Base-by-base conservation (phyloP, 2,797 vertebrate species). In the Onychomys torridus region DNA sequence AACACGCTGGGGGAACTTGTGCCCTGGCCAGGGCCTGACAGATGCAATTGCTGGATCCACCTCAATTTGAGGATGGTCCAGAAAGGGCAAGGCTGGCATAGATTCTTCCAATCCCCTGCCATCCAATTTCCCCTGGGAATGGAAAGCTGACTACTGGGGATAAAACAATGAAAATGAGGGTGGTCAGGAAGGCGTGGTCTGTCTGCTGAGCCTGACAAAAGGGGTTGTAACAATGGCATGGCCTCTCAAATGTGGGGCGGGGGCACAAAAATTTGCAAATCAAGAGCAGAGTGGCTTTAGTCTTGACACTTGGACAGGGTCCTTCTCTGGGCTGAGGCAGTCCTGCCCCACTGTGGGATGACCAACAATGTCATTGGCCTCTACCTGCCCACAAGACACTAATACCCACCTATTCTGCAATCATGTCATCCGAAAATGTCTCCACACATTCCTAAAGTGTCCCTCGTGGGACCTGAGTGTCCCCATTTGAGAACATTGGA, bases 31-130 rank as follows among this genome's bases (percentile, higher is more conserved):
- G 94, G 82, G 93, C 95, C 94, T 3, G 7, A 85, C 97, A 97
- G 96, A 97, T 96, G 95, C 95, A 90, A 92, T 73, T 94, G 84
- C 93, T 97, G 97, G 96, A 96, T 67, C 55, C 34, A 65, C 92
- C 87, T 96, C 94, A 97, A 96, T 57, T 92, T 90, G 95, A 96
- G 75, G 93, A 91, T 59, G 37, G 94, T 90, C 89, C 96, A 97
- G 93, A 89, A 95, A 91, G 79, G 78, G 89, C 71, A 27, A 79
- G 69, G 43, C 78, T 12, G 27, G 63, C 75, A 55, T 6, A 40
- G 49, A 49, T 61, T 92, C 86, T 40, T 69, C 89, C 14, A 87
- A 61, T 94, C 34, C 46, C 69, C 40, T 23, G 43, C 25, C 10
- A 6, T 92, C 89, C 93, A 87, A 19, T 88, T 96, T 89, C 57